phyloP scores from a whole-genome alignment of 2,113 vertebrate genomes.

The Nibea albiflora region DNA sequence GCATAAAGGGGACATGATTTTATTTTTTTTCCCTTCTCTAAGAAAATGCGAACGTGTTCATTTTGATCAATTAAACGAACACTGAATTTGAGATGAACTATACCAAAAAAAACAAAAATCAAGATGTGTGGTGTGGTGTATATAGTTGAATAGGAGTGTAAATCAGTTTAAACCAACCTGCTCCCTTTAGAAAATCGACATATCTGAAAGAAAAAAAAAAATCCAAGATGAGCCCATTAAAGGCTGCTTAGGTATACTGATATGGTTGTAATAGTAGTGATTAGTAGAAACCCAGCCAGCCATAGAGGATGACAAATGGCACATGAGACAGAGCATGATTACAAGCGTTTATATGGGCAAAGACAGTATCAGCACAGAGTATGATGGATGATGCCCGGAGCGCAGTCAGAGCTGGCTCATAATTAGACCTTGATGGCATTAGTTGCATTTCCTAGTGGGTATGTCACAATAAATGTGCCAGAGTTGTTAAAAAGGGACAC shows the following conservation, averaged over 20 bases:
- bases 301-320: constrained; percentile 75
- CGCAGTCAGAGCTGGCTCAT: constrained; percentile 65
- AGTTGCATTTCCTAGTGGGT: constrained; percentile 67
- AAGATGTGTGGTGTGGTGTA: not conserved
- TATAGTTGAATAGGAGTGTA: not conserved
- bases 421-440: constrained; percentile 74
- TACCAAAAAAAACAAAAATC: not conserved
- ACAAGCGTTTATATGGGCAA: constrained; percentile 62
- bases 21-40: too few species aligned
- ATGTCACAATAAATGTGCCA: constrained; percentile 67
- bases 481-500: constrained; percentile 65
- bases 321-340: constrained; percentile 68
- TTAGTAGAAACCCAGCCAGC: constrained; percentile 64
- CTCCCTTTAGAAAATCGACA: not conserved
- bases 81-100: too few species aligned
- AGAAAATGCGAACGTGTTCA: too few species aligned
- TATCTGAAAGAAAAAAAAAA: rapidly evolving
- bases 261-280: constrained; percentile 65
- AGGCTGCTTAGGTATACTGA: constrained; percentile 52
- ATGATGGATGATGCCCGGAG: constrained; percentile 70
- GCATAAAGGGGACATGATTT: too few species aligned
- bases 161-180: not conserved
- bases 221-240: constrained; percentile 44
- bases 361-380: constrained; percentile 70
- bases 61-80: too few species aligned